Evolutionary conservation across 2,888 invertebrate genomes (phyloP).

Genomic region (Magallana nippona): DNA sequence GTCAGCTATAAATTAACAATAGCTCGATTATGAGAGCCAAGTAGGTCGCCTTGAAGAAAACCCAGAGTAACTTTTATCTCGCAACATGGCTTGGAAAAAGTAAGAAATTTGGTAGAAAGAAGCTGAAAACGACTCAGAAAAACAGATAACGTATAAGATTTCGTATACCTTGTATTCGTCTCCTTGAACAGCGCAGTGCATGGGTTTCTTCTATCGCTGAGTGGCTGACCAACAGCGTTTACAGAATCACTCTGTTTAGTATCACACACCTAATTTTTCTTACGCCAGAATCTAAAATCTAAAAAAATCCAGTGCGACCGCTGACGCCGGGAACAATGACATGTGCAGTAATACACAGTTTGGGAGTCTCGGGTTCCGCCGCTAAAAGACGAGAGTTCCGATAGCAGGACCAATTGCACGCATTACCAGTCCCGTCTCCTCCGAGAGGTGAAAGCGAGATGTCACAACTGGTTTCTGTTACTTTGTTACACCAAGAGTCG

Average conservation of each 20-base stretch:
- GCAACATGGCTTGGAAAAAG: constrained; percentile 26
- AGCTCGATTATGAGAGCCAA: constrained; percentile 27
- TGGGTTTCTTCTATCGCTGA: not conserved
- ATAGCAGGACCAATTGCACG: constrained; percentile 20
- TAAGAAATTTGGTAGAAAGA: constrained; percentile 1
- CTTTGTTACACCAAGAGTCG: not conserved
- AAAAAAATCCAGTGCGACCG: constrained; percentile 3
- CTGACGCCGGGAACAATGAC: constrained; percentile 11
- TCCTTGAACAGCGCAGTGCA: not conserved
- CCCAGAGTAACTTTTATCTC: constrained; percentile 21
- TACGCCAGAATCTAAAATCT: not conserved
- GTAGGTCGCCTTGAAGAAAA: constrained; percentile 30
- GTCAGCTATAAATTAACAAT: constrained; percentile 33
- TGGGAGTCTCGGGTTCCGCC: not conserved
- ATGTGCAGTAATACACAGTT: constrained; percentile 8
- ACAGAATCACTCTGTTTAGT: constrained; percentile 3
- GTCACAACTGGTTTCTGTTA: constrained; percentile 33
- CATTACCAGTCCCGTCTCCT: constrained; percentile 12
- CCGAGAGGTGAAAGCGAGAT: constrained; percentile 28
- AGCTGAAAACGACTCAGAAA: constrained; percentile 10
- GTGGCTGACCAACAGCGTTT: not conserved
- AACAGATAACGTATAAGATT: not conserved
- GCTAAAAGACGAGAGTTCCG: constrained; percentile 9
- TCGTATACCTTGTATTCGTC: not conserved
- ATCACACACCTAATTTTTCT: not conserved